phyloP scores from a whole-genome alignment of 2,888 invertebrate genomes.

The Rapana venosa region DNA sequence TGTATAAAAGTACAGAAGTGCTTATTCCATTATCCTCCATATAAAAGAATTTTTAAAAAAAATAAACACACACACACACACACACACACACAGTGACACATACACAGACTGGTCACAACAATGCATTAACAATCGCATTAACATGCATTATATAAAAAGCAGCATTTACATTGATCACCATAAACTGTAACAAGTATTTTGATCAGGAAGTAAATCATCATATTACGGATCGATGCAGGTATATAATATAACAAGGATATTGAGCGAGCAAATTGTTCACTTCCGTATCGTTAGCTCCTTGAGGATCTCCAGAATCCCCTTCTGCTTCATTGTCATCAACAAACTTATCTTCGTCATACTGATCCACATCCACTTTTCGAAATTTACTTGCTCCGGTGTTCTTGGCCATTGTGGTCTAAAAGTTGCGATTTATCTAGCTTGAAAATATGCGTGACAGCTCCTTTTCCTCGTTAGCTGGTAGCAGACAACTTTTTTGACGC shows the following conservation, averaged over 20 bases:
- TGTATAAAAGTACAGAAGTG: no score
- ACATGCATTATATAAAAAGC: no score
- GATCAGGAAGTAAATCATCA: not conserved
- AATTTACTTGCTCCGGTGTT: slow-evolving; percentile 95
- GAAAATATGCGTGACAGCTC: not conserved
- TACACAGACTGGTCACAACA: no score
- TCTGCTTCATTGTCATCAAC: slow-evolving; percentile 85
- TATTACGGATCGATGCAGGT: no score
- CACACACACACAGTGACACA: no score
- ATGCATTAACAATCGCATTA: no score
- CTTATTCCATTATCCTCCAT: no score
- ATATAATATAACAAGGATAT: slow-evolving; percentile 63
- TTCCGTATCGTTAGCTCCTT: slow-evolving; percentile 92
- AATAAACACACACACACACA: no score
- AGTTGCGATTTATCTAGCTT: not conserved
- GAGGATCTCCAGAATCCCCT: slow-evolving; percentile 89
- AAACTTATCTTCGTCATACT: slow-evolving; percentile 90
- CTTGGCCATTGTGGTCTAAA: slow-evolving; percentile 49
- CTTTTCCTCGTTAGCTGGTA: not conserved
- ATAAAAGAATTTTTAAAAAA: no score
- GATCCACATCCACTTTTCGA: slow-evolving; percentile 97
- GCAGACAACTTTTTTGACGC: slow-evolving; percentile 10
- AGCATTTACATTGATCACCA: no score
- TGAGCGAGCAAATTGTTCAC: slow-evolving; percentile 81
- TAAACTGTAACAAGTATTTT: no score